Percentiles rank a stretch among this genome's conserved stretches.
These are phyloP conservation scores for Tuta absoluta DNA, from an alignment of 2,888 invertebrate genomes.

Conservation along the genomic window DNA sequence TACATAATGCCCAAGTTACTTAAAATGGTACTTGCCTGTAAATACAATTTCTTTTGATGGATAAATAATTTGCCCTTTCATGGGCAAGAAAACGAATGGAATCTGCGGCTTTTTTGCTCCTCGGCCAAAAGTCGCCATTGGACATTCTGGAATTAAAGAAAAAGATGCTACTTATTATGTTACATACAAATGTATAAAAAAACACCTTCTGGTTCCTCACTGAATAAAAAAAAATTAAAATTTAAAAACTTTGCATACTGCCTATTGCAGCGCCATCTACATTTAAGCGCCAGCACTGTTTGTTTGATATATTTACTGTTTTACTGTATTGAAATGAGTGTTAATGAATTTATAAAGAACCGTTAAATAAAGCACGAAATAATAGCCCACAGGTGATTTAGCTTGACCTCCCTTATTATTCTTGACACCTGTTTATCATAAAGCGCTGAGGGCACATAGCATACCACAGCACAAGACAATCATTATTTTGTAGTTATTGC, in stretches of 20 bases:
- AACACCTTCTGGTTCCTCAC: no score
- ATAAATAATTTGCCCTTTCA: slow-evolving; percentile 92
- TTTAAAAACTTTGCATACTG: no score
- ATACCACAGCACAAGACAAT: not conserved
- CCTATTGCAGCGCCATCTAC: not conserved
- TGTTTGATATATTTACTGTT: not conserved
- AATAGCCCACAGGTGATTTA: not conserved
- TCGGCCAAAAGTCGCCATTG: slow-evolving; percentile 86
- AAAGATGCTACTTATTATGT: no score
- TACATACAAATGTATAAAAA: no score
- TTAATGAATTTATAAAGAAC: slow-evolving; percentile 1
- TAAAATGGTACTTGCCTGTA: slow-evolving; percentile 78
- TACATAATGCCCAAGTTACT: no score
- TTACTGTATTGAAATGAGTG: not conserved
- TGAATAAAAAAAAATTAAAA: not conserved
- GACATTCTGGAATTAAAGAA: slow-evolving; percentile 79
- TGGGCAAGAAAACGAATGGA: slow-evolving; percentile 91
- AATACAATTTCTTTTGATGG: slow-evolving; percentile 93
- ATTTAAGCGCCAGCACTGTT: not conserved
- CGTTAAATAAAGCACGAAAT: not conserved
- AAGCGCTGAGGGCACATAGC: not conserved
- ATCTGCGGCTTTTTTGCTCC: slow-evolving; percentile 86
- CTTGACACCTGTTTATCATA: slow-evolving; percentile 7
- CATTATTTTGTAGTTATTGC: not conserved
- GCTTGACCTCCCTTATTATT: not conserved